Percentiles rank a stretch among this genome's conserved stretches.
phyloP scores from a whole-genome alignment of 2,113 vertebrate genomes.

The Charina bottae region DNA sequence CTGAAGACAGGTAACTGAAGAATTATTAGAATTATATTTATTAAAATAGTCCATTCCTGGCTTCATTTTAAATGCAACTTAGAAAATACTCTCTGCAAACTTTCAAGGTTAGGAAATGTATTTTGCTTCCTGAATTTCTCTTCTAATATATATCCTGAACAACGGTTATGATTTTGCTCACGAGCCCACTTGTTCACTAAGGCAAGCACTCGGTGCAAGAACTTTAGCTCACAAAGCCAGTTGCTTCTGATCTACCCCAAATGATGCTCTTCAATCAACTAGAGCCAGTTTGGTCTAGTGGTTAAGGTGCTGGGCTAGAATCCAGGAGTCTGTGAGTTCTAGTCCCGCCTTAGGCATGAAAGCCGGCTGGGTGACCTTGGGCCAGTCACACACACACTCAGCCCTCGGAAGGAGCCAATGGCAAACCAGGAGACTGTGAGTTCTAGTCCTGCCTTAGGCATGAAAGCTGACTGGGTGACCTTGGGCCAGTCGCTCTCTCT shows the following conservation, averaged over 20 bases:
- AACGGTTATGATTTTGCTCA: not conserved
- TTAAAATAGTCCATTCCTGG: conserved; percentile 29
- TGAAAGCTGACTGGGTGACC: no score
- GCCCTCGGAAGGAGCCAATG: no score
- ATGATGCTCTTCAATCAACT: not conserved
- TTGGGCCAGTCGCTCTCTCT: no score
- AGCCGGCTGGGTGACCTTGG: no score
- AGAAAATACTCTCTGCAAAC: conserved; percentile 11
- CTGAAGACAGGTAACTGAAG: conserved; percentile 12
- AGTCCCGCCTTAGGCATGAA: no score
- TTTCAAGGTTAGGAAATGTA: not conserved
- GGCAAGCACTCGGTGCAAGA: not conserved
- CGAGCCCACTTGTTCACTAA: not conserved
- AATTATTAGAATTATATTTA: not conserved
- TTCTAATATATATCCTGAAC: not conserved
- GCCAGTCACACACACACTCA: no score
- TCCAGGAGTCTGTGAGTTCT: no score
- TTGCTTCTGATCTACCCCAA: not conserved
- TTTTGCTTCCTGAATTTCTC: not conserved
- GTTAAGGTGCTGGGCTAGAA: no score
- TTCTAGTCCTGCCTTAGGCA: no score
- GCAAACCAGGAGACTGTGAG: no score
- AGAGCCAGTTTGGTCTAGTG: no score
- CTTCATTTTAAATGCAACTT: conserved; percentile 47
- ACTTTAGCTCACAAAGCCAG: not conserved